These are phyloP conservation scores for Eulemur albifrons DNA, from an alignment of 2,797 vertebrate genomes.

Conservation along the genomic window DNA sequence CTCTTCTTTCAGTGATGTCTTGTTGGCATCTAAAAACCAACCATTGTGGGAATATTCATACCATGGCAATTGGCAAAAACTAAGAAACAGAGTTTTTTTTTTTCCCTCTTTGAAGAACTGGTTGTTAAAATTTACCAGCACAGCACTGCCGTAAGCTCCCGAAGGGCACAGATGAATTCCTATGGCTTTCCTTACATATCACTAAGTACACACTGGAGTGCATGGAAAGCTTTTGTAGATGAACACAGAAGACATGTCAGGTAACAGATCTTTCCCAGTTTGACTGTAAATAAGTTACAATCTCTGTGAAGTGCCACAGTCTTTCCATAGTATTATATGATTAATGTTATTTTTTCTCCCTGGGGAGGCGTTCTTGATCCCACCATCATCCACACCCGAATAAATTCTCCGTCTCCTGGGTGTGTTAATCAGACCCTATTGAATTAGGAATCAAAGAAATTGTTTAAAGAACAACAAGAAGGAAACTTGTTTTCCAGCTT, in stretches of 20 bases:
- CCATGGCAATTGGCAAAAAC: not conserved
- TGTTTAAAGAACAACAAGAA: not conserved
- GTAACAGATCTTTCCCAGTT: not conserved
- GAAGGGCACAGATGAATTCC: not conserved
- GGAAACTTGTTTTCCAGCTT: not conserved
- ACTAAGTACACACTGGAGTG: not conserved
- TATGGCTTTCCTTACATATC: not conserved
- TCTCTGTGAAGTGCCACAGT: not conserved
- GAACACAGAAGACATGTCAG: not conserved
- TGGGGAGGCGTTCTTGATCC: not conserved
- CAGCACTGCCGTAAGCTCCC: not conserved
- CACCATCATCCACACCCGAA: too few relatives aligned
- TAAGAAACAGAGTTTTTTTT: not conserved
- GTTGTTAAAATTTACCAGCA: not conserved
- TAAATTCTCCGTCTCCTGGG: not conserved
- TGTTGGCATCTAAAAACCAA: not conserved
- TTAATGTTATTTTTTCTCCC: not conserved
- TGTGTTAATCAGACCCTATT: not conserved
- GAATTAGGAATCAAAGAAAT: not conserved
- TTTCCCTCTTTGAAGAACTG: not conserved
- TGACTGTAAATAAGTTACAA: not conserved
- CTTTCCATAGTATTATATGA: not conserved
- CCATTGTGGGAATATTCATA: not conserved
- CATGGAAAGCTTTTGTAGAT: not conserved
- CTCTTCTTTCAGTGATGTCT: not conserved